Evolutionary conservation across 2,113 vertebrate genomes (phyloP), one percentile per base, ranked within the genome.

Genomic region (Myiopsitta monachus): DNA sequence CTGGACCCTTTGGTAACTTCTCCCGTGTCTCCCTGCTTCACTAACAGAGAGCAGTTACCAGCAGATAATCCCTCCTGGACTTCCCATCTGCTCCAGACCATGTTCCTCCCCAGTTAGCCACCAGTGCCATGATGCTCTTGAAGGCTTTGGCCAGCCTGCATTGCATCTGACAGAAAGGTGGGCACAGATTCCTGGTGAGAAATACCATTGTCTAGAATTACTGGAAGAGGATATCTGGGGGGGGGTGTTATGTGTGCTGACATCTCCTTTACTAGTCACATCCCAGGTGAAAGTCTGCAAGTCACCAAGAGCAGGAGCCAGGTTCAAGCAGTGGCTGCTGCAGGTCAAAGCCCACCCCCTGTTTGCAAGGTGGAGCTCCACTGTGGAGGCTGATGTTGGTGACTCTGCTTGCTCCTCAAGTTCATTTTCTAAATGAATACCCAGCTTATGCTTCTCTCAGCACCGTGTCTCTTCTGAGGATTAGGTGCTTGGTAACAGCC

Each of bases 401-500:
- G 31, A 43, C 55, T 27, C 13, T 1, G 41, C 44, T 70, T 63
- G 73, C 27, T 62, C 74, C 63, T 67, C 54, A 77, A 83, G 85
- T 91, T 94, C 52, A 88, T 94, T 96, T 95, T 55, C 78, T 79
- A 86, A 92, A 70, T 88, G 64, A 86, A 73, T 72, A 64, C 47
- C 36, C 76, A 84, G 52, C 81, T 78, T 13, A 78, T 24, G 64
- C 59, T 51, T 75, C 51, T 87, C 84, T 59, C 70, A 57, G 74
- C 26, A 43, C 41, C 11, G n/a, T 39, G 63, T 52, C 76, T 83
- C 76, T 76, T 51, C 88, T 79, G 64, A 47, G 21, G 7, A 94
- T 91, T 22, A 47, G 46, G 21, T 47, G 46, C 46, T 47, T 22
- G 46, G 46, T 47, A 21, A 47, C 21, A 47, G 21, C 46, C 46